A percentile compares a stretch with the other conserved stretches of the same genome.
Evolutionary conservation across 2,113 vertebrate species (phyloP).

Genomic region (Muntiacus muntjak): DNA sequence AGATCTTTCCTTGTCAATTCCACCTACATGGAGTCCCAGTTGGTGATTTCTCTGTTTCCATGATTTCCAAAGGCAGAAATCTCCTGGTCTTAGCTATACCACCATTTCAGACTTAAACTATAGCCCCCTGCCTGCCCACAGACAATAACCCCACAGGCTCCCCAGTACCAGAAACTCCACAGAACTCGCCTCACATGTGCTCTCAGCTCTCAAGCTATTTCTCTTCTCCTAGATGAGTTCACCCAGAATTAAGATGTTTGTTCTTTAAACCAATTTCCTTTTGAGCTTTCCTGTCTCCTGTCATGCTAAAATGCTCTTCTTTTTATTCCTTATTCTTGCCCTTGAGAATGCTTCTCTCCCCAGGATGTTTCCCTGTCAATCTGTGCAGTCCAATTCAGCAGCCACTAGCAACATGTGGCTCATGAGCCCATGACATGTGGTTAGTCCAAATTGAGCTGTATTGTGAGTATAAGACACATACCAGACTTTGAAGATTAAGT

Average conservation of each 20-base stretch:
- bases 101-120: background rate
- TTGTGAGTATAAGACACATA: background rate
- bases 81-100: background rate
- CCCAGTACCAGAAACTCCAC: background rate
- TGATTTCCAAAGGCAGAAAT: background rate
- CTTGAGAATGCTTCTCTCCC: background rate
- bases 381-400: background rate
- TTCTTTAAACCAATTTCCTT: background rate
- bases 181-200: accelerated
- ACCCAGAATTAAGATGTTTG: background rate
- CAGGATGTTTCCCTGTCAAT: background rate
- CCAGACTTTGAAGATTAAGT: background rate
- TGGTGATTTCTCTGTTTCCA: background rate
- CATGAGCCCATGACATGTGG: background rate
- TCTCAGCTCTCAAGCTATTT: background rate
- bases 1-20: background rate
- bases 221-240: background rate
- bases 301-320: background rate
- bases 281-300: background rate
- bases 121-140: background rate
- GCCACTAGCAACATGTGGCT: background rate
- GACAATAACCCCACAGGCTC: background rate
- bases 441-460: background rate
- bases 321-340: background rate
- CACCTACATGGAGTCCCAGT: background rate